Base-by-base conservation (phyloP, 2,888 invertebrate genomes). In the Watsonalla binaria region DNA sequence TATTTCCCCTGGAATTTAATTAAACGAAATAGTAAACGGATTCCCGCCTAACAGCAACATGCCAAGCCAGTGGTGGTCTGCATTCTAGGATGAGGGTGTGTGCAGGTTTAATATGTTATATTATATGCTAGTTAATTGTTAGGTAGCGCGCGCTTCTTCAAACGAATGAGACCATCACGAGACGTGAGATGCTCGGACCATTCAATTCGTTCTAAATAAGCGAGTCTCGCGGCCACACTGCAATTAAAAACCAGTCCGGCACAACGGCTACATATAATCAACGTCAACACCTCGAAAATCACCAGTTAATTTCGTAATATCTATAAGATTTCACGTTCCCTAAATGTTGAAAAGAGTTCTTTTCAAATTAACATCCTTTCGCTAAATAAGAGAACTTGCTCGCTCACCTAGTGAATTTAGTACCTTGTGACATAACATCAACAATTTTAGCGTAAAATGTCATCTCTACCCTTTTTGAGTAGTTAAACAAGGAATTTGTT, bases 181-280 rank as follows among this genome's bases (percentile, higher is more conserved):
- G 72, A 66, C 70, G 69, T 71, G 71, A 66, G 63, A 63, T 63
- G 74, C 76, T 77, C 70, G 62, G 70, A 82, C 76, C 78, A 79
- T 84, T 84, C 83, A 86, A 85, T 84, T 82, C 81, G 74, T 82
- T 78, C 68, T 80, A 84, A 84, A 85, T 85, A 83, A 85, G 78
- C 72, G 69, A 71, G 66, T 69, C 24, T 24, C 65, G 68, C 66
- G 66, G 66, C 68, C 63, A 67, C 57, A 57, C 65, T 65, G 76
- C 81, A 85, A 85, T 85, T 86, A 84, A 84, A 75, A 86, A 81
- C 75, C 72, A 74, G 73, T 74, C 72, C 70, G 72, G 70, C 70
- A 67, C 63, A 62, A 70, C 76, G 74, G 74, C 73, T 74, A 78
- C 75, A 76, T 80, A 79, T 77, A 83, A 82, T 83, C 76, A 76